A percentile compares a stretch with the other conserved stretches of the same genome.
Evolutionary conservation across 2,888 invertebrate species (phyloP).

Genomic region (Pyrrhosoma nymphula): DNA sequence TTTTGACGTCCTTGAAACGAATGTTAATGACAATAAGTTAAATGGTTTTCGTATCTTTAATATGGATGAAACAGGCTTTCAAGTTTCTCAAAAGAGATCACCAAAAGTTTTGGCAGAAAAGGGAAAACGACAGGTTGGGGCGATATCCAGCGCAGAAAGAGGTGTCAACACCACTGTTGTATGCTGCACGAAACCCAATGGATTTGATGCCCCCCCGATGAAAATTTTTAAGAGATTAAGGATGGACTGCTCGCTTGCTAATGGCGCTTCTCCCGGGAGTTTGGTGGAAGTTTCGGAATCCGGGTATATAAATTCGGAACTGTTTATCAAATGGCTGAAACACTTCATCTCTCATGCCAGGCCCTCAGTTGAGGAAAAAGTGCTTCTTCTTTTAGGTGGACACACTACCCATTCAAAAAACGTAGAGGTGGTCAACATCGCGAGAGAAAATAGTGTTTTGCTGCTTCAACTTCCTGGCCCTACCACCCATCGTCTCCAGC

Average conservation of each 20-base stretch:
- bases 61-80: slow-evolving; percentile 47
- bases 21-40: slow-evolving; percentile 56
- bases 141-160: slow-evolving; percentile 70
- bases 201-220: slow-evolving; percentile 71
- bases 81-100: too few relatives aligned
- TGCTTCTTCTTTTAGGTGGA: slow-evolving; percentile 68
- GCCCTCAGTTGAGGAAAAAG: slow-evolving; percentile 50
- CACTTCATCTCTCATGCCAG: slow-evolving; percentile 15
- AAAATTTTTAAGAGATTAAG: slow-evolving; percentile 68
- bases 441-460: too few relatives aligned
- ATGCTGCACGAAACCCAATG: too few relatives aligned
- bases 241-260: slow-evolving; percentile 68
- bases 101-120: neutral
- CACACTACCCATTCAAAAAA: slow-evolving; percentile 68
- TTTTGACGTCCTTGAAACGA: slow-evolving; percentile 71
- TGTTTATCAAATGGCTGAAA: too few relatives aligned
- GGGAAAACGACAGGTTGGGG: slow-evolving; percentile 24
- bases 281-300: too few relatives aligned
- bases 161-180: slow-evolving; percentile 72
- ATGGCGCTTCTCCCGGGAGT: slow-evolving; percentile 69
- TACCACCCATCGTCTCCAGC: too few relatives aligned
- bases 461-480: too few relatives aligned
- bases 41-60: slow-evolving; percentile 51
- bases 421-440: slow-evolving; percentile 68
- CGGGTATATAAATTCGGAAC: too few relatives aligned